Percentiles rank a stretch among this genome's conserved stretches.
Conservation (phyloP, 2,797 vertebrate genomes). For the Microhierax caerulescens region DNA sequence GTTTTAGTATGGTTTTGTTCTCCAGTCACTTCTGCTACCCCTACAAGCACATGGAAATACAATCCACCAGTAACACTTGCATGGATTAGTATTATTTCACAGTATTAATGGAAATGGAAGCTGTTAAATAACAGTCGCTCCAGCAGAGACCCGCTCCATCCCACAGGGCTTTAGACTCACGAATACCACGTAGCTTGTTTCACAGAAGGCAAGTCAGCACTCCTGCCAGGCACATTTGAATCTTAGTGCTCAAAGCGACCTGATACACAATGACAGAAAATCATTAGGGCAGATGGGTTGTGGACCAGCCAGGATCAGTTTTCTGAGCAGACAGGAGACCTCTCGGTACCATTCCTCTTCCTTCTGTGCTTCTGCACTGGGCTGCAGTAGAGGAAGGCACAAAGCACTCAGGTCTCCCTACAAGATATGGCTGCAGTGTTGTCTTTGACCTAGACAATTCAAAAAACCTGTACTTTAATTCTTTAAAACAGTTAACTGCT, state of each 20-base stretch:
- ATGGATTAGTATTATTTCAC: neutral
- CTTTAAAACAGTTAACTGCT: neutral
- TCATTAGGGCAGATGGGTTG: neutral
- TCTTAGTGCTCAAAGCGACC: neutral
- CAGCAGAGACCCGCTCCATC: neutral
- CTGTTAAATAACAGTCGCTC: neutral
- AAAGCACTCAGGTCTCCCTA: neutral
- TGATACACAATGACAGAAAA: neutral
- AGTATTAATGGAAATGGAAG: neutral
- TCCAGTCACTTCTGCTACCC: neutral
- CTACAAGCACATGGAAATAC: neutral
- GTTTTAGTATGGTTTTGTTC: neutral
- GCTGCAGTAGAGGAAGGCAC: neutral
- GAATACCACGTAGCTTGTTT: accelerated
- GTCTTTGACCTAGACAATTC: neutral
- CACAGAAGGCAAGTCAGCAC: neutral
- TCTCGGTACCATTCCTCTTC: neutral
- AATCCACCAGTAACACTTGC: neutral
- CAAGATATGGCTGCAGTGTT: neutral
- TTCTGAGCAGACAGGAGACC: neutral
- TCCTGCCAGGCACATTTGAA: neutral
- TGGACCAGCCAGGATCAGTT: neutral
- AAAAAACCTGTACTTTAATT: neutral
- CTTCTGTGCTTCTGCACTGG: neutral
- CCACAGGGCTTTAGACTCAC: neutral